Evolutionary conservation across 2,888 invertebrate species (phyloP).

Genomic region (Synanthedon myopaeformis): DNA sequence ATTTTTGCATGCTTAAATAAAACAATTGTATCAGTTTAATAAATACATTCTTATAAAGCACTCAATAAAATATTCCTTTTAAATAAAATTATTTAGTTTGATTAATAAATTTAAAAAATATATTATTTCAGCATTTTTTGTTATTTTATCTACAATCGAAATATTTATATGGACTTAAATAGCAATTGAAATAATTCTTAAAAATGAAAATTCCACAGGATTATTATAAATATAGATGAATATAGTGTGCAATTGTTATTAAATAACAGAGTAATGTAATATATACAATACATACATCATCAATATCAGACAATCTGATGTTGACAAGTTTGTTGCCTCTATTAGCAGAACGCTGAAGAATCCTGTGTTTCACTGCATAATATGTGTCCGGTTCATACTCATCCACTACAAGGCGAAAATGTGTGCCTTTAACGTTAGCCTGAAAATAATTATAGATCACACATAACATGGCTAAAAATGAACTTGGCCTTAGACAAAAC

Average conservation of each 20-base stretch:
- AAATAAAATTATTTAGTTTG: no score
- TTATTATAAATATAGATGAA: no score
- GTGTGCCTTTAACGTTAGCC: not conserved
- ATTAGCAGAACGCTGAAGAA: constrained; percentile 72
- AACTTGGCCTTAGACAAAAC: not conserved
- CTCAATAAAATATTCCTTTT: no score
- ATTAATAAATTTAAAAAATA: no score
- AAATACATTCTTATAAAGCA: no score
- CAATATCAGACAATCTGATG: constrained; percentile 73
- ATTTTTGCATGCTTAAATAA: not conserved
- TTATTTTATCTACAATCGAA: no score
- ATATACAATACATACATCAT: constrained; percentile 66
- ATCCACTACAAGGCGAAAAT: constrained; percentile 70
- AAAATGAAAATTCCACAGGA: no score
- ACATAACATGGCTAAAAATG: no score
- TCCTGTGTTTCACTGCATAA: constrained; percentile 67
- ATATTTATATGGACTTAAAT: no score
- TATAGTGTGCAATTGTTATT: not conserved
- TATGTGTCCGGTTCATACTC: constrained; percentile 74
- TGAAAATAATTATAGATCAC: not conserved
- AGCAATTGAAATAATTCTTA: no score
- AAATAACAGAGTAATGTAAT: not conserved
- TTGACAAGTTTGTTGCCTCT: constrained; percentile 73
- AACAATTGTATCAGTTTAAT: not conserved
- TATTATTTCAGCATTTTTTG: no score